Percentiles rank a stretch among this genome's conserved stretches.
Conservation (phyloP, 1,140 invertebrate genomes). For the Drosophila ohnishii region DNA sequence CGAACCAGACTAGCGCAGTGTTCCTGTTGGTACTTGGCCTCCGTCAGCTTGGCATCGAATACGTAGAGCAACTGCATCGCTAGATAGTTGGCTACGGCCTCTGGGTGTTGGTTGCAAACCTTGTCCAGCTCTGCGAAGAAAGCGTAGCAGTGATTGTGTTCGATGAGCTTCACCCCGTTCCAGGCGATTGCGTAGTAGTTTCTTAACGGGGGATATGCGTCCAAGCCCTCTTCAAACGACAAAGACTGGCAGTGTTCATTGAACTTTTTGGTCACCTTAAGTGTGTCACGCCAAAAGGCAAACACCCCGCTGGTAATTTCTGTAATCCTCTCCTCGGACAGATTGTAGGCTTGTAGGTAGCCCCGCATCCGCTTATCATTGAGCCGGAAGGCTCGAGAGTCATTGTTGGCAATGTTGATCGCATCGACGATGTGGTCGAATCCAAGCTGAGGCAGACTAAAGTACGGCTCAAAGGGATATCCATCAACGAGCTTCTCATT, state of each 20-base stretch:
- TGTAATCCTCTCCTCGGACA: slow-evolving; percentile 38
- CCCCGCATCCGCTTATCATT: slow-evolving; percentile 64
- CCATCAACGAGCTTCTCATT: slow-evolving; percentile 28
- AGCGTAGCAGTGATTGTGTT: slow-evolving; percentile 19
- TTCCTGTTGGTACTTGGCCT: slow-evolving; percentile 78
- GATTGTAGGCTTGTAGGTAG: slow-evolving; percentile 48
- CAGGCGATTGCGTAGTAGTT: slow-evolving; percentile 68
- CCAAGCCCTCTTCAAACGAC: neutral
- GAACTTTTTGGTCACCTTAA: slow-evolving; percentile 53
- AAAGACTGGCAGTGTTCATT: slow-evolving; percentile 19
- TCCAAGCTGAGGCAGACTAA: slow-evolving; percentile 62
- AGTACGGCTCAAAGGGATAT: slow-evolving; percentile 66
- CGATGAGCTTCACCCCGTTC: slow-evolving; percentile 18
- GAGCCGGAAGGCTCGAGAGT: slow-evolving; percentile 44
- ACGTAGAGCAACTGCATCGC: slow-evolving; percentile 70
- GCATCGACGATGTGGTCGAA: slow-evolving; percentile 64
- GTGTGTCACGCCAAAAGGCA: slow-evolving; percentile 56
- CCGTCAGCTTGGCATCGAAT: slow-evolving; percentile 62
- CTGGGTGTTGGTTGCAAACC: slow-evolving; percentile 52
- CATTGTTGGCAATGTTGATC: slow-evolving; percentile 60
- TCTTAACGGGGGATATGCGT: slow-evolving; percentile 38
- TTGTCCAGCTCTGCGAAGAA: slow-evolving; percentile 54
- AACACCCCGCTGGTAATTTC: slow-evolving; percentile 53
- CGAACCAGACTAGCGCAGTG: slow-evolving; percentile 35
- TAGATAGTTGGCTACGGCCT: slow-evolving; percentile 70